Evolutionary conservation across 2,113 vertebrate genomes (phyloP).

Genomic region (Urocitellus parryii): DNA sequence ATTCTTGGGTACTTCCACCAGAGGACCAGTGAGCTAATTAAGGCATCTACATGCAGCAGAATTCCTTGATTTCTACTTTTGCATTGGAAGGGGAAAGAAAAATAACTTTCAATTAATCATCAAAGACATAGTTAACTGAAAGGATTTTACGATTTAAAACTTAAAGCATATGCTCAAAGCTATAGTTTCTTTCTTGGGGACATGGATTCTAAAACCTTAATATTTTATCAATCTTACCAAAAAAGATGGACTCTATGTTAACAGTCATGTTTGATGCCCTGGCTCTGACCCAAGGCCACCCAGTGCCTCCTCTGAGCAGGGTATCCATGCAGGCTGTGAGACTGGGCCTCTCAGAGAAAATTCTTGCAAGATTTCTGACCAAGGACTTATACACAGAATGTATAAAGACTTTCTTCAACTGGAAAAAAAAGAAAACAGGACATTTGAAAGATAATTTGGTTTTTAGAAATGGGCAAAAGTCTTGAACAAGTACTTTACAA

Average conservation of each 20-base stretch:
- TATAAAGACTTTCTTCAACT: not conserved
- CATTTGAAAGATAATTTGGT: not conserved
- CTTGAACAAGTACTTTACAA: not conserved
- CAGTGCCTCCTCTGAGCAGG: not conserved
- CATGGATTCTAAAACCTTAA: not conserved
- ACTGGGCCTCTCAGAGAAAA: not conserved
- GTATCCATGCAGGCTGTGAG: rapidly evolving
- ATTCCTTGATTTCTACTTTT: not conserved
- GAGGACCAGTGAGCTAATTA: too few relatives aligned
- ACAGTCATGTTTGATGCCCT: not conserved
- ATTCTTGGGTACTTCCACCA: too few relatives aligned
- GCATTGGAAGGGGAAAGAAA: not conserved
- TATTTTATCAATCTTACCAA: not conserved
- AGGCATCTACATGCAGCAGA: not conserved
- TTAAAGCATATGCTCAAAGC: not conserved
- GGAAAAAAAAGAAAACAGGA: not conserved
- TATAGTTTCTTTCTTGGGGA: not conserved
- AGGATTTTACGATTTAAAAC: not conserved
- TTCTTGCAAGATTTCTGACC: not conserved
- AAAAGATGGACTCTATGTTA: not conserved
- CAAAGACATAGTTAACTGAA: not conserved
- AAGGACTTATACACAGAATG: not conserved
- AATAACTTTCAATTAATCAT: not conserved
- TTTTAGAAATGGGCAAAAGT: not conserved
- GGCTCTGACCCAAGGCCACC: not conserved